These are phyloP conservation scores for Cephalopterus ornatus DNA, from an alignment of 2,113 vertebrate species.

Conservation along the genomic window DNA sequence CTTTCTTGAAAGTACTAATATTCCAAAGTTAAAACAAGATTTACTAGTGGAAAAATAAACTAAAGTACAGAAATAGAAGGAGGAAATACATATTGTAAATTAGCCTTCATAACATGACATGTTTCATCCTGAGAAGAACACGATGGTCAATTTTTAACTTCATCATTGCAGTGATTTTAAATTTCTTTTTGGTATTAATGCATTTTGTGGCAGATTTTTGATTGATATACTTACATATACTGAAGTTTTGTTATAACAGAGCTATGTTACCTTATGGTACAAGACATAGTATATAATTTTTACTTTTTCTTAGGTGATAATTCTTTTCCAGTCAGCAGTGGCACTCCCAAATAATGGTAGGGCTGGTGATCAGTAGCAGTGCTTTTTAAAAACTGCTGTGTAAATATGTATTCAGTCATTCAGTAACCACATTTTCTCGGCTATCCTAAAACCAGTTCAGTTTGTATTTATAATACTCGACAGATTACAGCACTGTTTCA, in stretches of 20 bases:
- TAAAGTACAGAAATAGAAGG: background rate
- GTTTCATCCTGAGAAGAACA: background rate
- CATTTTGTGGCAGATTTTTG: background rate
- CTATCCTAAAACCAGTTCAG: background rate
- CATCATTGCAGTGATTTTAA: background rate
- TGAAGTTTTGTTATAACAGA: background rate
- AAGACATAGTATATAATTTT: background rate
- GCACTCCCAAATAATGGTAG: background rate
- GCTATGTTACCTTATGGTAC: background rate
- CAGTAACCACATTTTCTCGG: background rate
- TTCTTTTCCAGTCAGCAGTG: background rate
- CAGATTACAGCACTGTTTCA: background rate
- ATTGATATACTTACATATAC: background rate
- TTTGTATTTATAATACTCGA: background rate
- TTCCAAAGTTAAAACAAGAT: background rate
- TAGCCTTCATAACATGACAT: background rate
- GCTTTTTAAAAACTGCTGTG: background rate
- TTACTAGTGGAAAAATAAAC: constrained; percentile 25
- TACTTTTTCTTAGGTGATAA: background rate
- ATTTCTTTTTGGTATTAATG: background rate
- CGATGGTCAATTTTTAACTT: background rate
- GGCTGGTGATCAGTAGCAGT: background rate
- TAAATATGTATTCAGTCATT: background rate
- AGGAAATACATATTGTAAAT: constrained; percentile 6
- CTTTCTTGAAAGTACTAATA: background rate